Conservation (phyloP, 2,888 invertebrate genomes). For the Lasioglossum zephyrum region DNA sequence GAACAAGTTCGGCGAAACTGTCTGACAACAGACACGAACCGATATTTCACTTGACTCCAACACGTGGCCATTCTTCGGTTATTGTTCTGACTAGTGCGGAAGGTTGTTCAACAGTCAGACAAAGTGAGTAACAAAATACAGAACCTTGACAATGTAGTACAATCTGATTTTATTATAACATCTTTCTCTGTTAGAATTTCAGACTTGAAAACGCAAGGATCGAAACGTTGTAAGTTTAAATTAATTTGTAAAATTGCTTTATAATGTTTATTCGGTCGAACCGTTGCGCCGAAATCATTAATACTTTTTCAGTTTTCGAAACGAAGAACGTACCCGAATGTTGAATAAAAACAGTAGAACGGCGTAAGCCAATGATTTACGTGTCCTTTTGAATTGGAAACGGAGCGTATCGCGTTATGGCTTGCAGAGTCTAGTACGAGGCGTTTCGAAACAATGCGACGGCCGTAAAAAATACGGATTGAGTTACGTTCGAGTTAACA, state of each 20-base stretch:
- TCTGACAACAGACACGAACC: not conserved
- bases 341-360: not conserved
- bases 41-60: not conserved
- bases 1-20: not conserved
- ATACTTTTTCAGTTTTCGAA: too few relatives aligned
- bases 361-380: not conserved
- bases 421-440: not conserved
- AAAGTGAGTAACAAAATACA: not conserved
- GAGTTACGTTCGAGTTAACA: not conserved
- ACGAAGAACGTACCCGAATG: not conserved
- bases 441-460: not conserved
- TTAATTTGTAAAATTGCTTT: too few relatives aligned
- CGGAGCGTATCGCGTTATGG: not conserved
- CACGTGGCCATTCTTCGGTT: not conserved
- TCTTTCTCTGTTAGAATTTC: too few relatives aligned
- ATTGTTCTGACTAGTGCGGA: not conserved
- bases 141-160: too few relatives aligned
- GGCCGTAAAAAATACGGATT: not conserved
- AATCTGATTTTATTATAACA: too few relatives aligned
- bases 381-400: not conserved
- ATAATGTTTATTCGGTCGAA: too few relatives aligned
- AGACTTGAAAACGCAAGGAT: too few relatives aligned
- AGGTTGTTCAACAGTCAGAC: not conserved
- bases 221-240: too few relatives aligned
- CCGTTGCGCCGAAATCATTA: too few relatives aligned